Conservation (phyloP, 1,140 invertebrate species). For the Drosophila tsacasi region DNA sequence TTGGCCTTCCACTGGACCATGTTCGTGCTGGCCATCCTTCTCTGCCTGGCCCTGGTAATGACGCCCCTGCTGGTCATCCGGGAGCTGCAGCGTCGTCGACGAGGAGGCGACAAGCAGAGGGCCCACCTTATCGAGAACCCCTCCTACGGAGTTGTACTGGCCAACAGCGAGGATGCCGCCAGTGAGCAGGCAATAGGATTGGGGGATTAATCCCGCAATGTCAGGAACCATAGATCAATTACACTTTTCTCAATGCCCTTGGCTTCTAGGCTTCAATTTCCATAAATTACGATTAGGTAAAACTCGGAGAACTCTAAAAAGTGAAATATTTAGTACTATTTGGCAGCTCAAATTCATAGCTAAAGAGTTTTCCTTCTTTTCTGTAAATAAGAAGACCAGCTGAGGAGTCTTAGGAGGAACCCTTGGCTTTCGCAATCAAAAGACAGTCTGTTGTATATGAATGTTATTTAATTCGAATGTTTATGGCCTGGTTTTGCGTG, state of each 20-base stretch:
- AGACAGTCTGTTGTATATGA: conserved; percentile 2
- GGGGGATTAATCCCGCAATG: conserved; percentile 5
- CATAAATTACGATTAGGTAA: background rate
- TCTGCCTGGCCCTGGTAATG: conserved; percentile 56
- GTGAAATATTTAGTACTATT: background rate
- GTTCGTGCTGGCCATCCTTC: conserved; percentile 43
- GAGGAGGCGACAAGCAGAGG: conserved; percentile 51
- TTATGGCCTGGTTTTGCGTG: conserved; percentile 67
- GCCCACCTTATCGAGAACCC: conserved; percentile 77
- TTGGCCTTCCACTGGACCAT: conserved; percentile 35
- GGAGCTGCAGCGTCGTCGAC: conserved; percentile 48
- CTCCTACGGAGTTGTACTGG: conserved; percentile 66
- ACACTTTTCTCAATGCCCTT: background rate
- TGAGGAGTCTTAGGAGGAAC: background rate
- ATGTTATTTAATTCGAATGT: conserved; percentile 65
- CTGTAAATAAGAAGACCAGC: background rate
- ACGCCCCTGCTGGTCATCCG: conserved; percentile 59
- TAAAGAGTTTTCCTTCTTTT: background rate
- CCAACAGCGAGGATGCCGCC: conserved; percentile 52
- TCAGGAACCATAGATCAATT: background rate
- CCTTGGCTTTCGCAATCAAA: background rate
- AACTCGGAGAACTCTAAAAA: background rate
- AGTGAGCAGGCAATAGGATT: conserved; percentile 43
- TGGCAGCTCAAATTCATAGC: conserved; percentile 15
- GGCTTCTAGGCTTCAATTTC: conserved; percentile 2